phyloP scores from a whole-genome alignment of 2,888 invertebrate genomes.

The Drosophila borealis region DNA sequence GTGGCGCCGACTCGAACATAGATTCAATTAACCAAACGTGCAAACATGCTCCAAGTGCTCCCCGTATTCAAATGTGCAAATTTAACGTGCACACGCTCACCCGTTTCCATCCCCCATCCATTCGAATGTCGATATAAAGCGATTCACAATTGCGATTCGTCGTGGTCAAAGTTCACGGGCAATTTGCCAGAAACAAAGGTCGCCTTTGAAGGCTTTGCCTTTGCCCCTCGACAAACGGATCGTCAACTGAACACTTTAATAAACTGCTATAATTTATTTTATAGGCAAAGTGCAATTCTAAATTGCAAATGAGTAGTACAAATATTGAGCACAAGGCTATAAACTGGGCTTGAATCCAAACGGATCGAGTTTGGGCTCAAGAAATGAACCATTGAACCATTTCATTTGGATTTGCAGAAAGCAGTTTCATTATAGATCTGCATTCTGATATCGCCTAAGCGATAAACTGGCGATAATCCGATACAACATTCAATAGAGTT shows the following conservation, averaged over 20 bases:
- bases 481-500: no score
- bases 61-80: slow-evolving; percentile 24
- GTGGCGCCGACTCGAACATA: slow-evolving; percentile 18
- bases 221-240: background rate
- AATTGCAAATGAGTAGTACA: background rate
- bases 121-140: slow-evolving; percentile 8
- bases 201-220: slow-evolving; percentile 8
- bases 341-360: no score
- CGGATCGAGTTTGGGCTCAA: no score
- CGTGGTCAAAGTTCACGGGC: slow-evolving; percentile 49
- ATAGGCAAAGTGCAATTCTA: slow-evolving; percentile 4
- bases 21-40: slow-evolving; percentile 51
- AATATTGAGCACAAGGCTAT: no score
- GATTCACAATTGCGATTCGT: slow-evolving; percentile 27
- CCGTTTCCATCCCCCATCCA: background rate
- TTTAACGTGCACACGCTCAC: background rate
- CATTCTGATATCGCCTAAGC: no score
- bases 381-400: no score
- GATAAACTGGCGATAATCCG: no score
- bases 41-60: slow-evolving; percentile 19
- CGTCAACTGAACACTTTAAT: slow-evolving; percentile 21
- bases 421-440: no score
- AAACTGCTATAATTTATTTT: slow-evolving; percentile 30
- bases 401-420: no score
- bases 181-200: slow-evolving; percentile 59